Conservation (phyloP, 2,888 invertebrate genomes). For the Coremacera marginata region DNA sequence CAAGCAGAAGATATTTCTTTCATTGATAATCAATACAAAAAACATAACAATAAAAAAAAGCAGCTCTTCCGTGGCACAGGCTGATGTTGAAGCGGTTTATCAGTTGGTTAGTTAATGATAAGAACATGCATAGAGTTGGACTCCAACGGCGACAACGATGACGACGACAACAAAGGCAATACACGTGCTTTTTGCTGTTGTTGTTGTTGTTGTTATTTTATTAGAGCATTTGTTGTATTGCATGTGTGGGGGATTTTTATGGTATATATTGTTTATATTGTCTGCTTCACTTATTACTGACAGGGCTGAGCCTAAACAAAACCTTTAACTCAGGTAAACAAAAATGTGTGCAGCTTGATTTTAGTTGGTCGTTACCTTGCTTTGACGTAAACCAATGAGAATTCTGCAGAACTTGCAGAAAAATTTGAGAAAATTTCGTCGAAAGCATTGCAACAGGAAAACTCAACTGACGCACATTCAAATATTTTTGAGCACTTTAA, state of each 20-base stretch:
- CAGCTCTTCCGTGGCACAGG: neutral
- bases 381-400: constrained; percentile 23
- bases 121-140: neutral
- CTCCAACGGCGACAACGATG: neutral
- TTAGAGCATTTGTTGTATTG: too few relatives aligned
- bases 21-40: neutral
- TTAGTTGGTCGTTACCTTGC: neutral
- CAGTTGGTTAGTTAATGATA: too few relatives aligned
- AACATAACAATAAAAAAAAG: neutral
- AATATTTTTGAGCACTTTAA: neutral
- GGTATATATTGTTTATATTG: neutral
- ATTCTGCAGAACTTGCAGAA: neutral
- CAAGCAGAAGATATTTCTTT: neutral
- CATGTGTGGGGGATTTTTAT: too few relatives aligned
- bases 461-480: neutral
- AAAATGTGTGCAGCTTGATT: neutral
- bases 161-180: neutral
- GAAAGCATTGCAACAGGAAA: neutral
- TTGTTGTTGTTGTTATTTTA: too few relatives aligned
- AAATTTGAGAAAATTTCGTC: too few relatives aligned
- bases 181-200: too few relatives aligned
- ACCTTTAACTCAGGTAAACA: neutral
- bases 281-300: neutral
- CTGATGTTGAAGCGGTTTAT: too few relatives aligned
- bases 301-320: neutral